Evolutionary conservation across 2,888 invertebrate genomes (phyloP).

Genomic region (Ditylenchus weischeri): DNA sequence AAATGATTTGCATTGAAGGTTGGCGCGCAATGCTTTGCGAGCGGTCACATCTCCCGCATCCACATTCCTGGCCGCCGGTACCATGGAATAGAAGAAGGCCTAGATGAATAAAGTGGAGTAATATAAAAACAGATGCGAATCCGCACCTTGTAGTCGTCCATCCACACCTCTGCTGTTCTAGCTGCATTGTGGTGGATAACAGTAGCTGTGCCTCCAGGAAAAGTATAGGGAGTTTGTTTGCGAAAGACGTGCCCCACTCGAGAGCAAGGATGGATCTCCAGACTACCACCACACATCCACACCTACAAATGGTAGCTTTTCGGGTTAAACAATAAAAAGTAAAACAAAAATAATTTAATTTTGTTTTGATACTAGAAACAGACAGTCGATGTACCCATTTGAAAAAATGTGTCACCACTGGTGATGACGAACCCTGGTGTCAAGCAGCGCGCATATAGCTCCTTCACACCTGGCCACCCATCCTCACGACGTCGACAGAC

Average conservation of each 20-base stretch:
- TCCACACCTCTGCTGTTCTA: constrained; percentile 97
- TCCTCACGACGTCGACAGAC: too few relatives aligned
- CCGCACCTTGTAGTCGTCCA: constrained; percentile 96
- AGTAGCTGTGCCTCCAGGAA: constrained; percentile 81
- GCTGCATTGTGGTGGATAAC: constrained; percentile 97
- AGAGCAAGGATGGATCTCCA: constrained; percentile 91
- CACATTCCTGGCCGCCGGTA: constrained; percentile 75
- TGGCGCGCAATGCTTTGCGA: constrained; percentile 17
- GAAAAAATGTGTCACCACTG: too few relatives aligned
- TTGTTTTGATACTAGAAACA: too few relatives aligned
- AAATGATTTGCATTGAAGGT: constrained; percentile 21
- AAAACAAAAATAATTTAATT: too few relatives aligned
- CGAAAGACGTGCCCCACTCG: constrained; percentile 95
- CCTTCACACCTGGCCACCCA: too few relatives aligned
- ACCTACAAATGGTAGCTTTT: constrained; percentile 75
- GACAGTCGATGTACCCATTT: too few relatives aligned
- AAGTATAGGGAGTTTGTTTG: constrained; percentile 95
- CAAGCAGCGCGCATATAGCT: too few relatives aligned
- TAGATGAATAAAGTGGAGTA: too few relatives aligned
- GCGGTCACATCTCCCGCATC: constrained; percentile 83
- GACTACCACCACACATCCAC: constrained; percentile 89
- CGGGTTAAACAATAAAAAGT: not conserved
- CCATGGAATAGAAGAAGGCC: constrained; percentile 57
- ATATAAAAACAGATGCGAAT: too few relatives aligned
- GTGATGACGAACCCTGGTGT: too few relatives aligned